These are phyloP conservation scores for Ips typographus DNA, from an alignment of 1,140 invertebrate genomes.

Conservation along the genomic window DNA sequence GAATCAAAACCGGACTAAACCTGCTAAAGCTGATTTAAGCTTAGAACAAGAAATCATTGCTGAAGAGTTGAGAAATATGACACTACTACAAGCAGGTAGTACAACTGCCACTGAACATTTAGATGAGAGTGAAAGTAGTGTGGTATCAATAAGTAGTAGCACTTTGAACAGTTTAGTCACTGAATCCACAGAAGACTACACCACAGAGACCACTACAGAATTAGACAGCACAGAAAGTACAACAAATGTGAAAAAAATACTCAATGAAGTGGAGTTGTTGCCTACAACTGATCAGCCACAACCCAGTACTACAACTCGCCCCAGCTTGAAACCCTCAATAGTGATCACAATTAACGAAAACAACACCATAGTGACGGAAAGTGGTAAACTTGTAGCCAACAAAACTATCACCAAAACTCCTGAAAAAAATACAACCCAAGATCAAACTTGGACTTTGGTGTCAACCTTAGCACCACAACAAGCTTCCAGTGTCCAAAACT, in stretches of 20 bases:
- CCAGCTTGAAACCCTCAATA: conserved; percentile 29
- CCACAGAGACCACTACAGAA: neutral
- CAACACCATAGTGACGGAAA: conserved; percentile 23
- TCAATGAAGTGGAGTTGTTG: neutral
- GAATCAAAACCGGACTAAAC: conserved; percentile 28
- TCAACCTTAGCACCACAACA: conserved; percentile 46
- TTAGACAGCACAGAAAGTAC: neutral
- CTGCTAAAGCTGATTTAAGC: conserved; percentile 41
- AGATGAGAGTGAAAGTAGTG: conserved; percentile 14
- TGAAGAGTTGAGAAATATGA: conserved; percentile 22
- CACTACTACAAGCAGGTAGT: neutral
- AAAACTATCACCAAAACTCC: conserved; percentile 13
- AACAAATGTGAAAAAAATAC: neutral
- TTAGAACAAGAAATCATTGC: conserved; percentile 36
- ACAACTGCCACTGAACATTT: conserved; percentile 1
- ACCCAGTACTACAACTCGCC: conserved; percentile 2
- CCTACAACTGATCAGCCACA: neutral
- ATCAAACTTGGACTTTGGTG: conserved; percentile 46
- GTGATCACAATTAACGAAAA: conserved; percentile 37
- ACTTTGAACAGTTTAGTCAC: neutral
- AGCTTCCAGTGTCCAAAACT: conserved; percentile 23
- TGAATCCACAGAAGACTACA: neutral
- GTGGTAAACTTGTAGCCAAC: conserved; percentile 19
- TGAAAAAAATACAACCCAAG: conserved; percentile 19
- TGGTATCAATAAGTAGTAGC: neutral